Percentiles rank a stretch among this genome's conserved stretches.
Conservation (phyloP, 2,113 vertebrate genomes). For the Polypterus bichir region DNA sequence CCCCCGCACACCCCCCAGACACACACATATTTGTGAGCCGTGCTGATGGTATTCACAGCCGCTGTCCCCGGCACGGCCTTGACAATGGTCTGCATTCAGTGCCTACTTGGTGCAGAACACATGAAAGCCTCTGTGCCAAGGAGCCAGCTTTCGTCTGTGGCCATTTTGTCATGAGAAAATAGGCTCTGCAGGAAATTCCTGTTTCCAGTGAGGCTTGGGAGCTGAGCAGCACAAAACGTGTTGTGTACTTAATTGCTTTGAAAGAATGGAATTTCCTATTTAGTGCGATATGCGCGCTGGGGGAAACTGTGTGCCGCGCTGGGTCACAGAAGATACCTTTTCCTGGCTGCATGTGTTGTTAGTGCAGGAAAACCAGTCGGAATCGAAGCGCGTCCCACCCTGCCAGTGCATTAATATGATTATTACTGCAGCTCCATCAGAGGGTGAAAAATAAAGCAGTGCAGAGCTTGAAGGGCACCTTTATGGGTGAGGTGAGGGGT, state of each 20-base stretch:
- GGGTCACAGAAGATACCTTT: slow-evolving; percentile 2
- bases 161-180: slow-evolving; percentile 17
- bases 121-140: no score
- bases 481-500: no score
- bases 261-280: slow-evolving; percentile 3
- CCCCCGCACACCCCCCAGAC: no score
- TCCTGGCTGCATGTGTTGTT: not conserved
- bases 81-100: no score
- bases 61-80: no score
- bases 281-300: not conserved
- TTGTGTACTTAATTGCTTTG: not conserved
- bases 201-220: slow-evolving; percentile 17
- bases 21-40: no score
- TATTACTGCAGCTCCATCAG: no score
- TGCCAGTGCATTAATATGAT: not conserved
- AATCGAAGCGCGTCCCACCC: not conserved
- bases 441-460: not conserved
- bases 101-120: no score
- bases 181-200: slow-evolving; percentile 18
- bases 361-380: not conserved
- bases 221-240: not conserved
- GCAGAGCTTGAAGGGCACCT: no score
- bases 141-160: slow-evolving; percentile 9
- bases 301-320: not conserved
- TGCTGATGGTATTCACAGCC: no score